A percentile compares a stretch with the other conserved stretches of the same genome.
phyloP scores from a whole-genome alignment of 2,797 vertebrate species.

The Lacerta bilineata region DNA sequence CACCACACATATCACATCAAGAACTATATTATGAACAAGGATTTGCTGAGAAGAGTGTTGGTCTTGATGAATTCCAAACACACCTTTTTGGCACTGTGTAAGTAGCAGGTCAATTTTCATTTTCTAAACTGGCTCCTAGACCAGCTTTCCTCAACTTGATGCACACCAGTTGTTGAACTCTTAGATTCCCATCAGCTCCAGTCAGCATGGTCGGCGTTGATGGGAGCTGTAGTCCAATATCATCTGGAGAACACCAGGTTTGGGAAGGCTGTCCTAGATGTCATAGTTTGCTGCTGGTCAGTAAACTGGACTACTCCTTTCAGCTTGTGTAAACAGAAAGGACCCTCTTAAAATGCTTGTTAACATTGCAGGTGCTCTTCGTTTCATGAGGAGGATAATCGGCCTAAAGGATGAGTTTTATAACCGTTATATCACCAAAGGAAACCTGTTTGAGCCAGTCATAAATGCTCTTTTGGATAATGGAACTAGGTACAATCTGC shows the following conservation, averaged over 20 bases:
- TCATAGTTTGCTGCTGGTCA: background rate
- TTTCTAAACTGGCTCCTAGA: background rate
- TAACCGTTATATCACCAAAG: conserved; percentile 98
- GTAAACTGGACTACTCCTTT: background rate
- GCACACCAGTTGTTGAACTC: background rate
- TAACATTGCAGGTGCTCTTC: conserved; percentile 89
- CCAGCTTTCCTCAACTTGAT: background rate
- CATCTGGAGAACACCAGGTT: too few species aligned
- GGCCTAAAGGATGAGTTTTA: conserved; percentile 99
- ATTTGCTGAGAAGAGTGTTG: conserved; percentile 95
- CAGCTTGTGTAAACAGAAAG: background rate
- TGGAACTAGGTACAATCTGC: conserved; percentile 96
- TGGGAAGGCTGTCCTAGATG: background rate
- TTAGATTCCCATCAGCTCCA: background rate
- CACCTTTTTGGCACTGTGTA: conserved; percentile 97
- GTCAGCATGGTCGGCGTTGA: background rate
- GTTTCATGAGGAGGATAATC: conserved; percentile 98
- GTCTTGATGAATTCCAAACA: conserved; percentile 99
- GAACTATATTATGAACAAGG: conserved; percentile 99
- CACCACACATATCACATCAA: conserved; percentile 99
- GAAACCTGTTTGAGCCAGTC: conserved; percentile 98
- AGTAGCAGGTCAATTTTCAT: conserved; percentile 77
- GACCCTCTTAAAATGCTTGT: conserved; percentile 13
- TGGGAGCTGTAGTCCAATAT: background rate
- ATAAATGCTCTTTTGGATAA: conserved; percentile 98